Conservation (phyloP, 2,888 invertebrate species). For the Thecophora atra region DNA sequence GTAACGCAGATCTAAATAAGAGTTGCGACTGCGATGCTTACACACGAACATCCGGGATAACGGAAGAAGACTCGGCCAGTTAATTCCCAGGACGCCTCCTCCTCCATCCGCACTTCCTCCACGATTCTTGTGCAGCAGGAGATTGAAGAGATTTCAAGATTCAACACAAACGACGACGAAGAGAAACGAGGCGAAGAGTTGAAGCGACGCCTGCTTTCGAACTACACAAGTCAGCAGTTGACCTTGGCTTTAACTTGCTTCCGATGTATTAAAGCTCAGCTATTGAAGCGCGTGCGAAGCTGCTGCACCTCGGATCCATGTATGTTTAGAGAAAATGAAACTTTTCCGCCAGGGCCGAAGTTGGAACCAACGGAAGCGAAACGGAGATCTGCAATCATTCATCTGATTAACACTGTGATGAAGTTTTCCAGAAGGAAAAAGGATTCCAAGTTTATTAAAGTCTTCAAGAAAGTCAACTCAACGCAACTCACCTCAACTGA, state of each 20-base stretch:
- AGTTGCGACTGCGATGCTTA: not conserved
- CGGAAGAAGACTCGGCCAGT: not conserved
- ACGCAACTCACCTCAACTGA: no score
- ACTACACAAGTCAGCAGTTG: constrained; percentile 12
- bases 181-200: not conserved
- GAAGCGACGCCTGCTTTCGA: not conserved
- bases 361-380: no score
- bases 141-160: constrained; percentile 7
- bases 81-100: no score
- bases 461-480: no score
- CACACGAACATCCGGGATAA: not conserved
- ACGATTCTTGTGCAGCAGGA: not conserved
- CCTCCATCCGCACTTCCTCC: not conserved
- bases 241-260: constrained; percentile 13
- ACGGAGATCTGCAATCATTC: no score
- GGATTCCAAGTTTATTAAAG: no score
- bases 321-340: no score
- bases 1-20: not conserved
- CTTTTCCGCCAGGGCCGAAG: no score
- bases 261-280: not conserved
- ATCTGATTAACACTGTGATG: no score
- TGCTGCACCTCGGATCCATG: no score
- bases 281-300: no score
- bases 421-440: no score
- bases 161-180: not conserved